These are phyloP conservation scores for Vulpes vulpes DNA, from an alignment of 2,113 vertebrate genomes.

Conservation along the genomic window DNA sequence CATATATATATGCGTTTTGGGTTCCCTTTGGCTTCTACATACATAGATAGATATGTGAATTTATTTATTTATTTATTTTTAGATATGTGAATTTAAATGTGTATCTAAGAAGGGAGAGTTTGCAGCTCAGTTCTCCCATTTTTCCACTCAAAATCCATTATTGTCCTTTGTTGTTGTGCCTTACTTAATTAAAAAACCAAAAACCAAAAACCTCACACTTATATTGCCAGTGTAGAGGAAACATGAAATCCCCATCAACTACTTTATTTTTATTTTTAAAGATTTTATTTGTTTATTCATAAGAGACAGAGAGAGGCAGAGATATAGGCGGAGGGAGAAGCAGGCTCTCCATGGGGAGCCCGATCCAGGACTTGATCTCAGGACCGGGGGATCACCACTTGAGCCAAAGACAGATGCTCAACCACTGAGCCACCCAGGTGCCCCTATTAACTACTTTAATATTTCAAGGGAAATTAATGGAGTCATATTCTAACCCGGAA, in stretches of 20 bases:
- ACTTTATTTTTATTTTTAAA: too few species aligned
- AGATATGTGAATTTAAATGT: neutral
- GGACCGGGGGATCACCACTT: too few species aligned
- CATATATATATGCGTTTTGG: neutral
- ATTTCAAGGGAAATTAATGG: constrained; percentile 1
- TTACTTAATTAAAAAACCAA: neutral
- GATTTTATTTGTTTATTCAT: too few species aligned
- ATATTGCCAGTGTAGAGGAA: neutral
- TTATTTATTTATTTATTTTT: neutral
- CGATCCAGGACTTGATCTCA: too few species aligned
- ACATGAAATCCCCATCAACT: neutral
- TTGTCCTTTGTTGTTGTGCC: neutral
- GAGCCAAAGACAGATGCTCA: too few species aligned
- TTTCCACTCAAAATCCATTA: neutral
- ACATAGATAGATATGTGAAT: neutral
- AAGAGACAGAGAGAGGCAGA: too few species aligned
- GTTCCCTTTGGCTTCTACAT: neutral
- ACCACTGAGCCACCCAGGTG: too few species aligned
- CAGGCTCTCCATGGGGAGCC: too few species aligned
- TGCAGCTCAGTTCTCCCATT: neutral
- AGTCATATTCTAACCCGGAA: neutral
- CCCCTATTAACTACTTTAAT: neutral
- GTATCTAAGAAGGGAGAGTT: neutral
- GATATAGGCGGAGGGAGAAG: too few species aligned
- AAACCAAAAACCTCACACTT: neutral